These are phyloP conservation scores for Apteryx owenii DNA, from an alignment of 2,113 vertebrate species.

Conservation along the genomic window DNA sequence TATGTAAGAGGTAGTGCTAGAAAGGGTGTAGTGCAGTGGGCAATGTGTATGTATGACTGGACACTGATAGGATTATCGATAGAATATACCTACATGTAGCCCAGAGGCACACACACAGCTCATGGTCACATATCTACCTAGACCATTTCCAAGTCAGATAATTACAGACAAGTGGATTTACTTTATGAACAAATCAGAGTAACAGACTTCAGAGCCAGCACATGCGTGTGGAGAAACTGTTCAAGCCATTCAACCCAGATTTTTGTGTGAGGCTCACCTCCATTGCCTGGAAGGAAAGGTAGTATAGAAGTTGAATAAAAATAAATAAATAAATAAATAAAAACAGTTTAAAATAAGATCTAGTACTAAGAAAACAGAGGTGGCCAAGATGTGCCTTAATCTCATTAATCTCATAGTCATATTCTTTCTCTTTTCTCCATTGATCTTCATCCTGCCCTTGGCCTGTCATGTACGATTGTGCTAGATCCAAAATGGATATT, in stretches of 20 bases:
- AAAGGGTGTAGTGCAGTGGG: accelerated
- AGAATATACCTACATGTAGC: neutral
- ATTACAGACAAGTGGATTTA: neutral
- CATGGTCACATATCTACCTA: neutral
- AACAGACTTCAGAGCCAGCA: neutral
- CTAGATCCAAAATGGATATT: neutral
- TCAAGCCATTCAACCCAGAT: neutral
- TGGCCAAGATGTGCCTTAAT: neutral
- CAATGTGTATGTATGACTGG: neutral
- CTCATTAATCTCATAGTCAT: neutral
- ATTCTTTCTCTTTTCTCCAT: neutral
- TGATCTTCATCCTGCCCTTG: neutral
- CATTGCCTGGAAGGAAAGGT: neutral
- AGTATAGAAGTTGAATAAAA: neutral
- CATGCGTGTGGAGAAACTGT: neutral
- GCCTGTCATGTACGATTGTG: neutral
- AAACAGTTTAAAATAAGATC: no score
- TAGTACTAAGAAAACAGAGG: no score
- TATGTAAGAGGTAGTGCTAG: neutral
- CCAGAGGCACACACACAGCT: neutral
- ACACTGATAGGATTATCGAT: neutral
- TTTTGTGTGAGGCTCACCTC: neutral
- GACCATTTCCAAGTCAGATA: neutral
- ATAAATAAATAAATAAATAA: no score
- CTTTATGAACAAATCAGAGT: neutral